Base-by-base conservation (phyloP, 37 sponge, comb jelly and placozoan species). In the Tethya wilhelma region DNA sequence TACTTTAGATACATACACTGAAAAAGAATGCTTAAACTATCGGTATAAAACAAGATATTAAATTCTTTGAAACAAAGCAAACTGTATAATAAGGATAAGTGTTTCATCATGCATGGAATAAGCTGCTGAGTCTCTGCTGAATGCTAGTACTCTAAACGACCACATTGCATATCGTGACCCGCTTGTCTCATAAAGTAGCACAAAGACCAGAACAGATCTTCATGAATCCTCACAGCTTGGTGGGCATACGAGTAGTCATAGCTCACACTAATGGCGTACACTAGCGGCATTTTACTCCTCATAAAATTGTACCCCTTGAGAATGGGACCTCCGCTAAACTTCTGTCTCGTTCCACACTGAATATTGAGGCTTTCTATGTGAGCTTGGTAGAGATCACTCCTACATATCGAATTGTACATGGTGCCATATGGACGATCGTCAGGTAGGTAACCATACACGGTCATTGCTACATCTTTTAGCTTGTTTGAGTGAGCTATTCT, bases 301-400 rank as follows among this genome's bases (percentile, higher is more conserved):
- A 2, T 3, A 8, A 73, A 55, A 7, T 62, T 32, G 44, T 42
- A 64, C 1, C 78, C 78, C 39, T 34, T 36, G 41, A 77, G 46
- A 40, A 77, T 29, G 4, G 78, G 78, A 8, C 78, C 78, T 1
- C 78, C 78, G 25, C 39, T n/a, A 32, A 77, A 64, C 46, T 22
- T 38, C 19, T 62, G 33, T 14, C 44, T 66, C 4, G 63, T 30
- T 2, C 46, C 65, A 64, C 78, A 77, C 66, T 62, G 34, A 8
- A 63, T 20, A 22, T 4, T 25, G 12, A 77, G 34, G 45, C 23
- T 3, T 28, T 64, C 25, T 20, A 45, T 1, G 2, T 42, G 34
- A 49, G 1, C n/a, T 46, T 72, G 73, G 3, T 64, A 44, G 1
- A 32, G 0, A 19, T 29, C 25, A 42, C 78, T 77, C 17, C 65